Percentiles rank a stretch among this genome's conserved stretches.
Conservation (phyloP, 2,797 vertebrate genomes). For the Labeo calbasu region DNA sequence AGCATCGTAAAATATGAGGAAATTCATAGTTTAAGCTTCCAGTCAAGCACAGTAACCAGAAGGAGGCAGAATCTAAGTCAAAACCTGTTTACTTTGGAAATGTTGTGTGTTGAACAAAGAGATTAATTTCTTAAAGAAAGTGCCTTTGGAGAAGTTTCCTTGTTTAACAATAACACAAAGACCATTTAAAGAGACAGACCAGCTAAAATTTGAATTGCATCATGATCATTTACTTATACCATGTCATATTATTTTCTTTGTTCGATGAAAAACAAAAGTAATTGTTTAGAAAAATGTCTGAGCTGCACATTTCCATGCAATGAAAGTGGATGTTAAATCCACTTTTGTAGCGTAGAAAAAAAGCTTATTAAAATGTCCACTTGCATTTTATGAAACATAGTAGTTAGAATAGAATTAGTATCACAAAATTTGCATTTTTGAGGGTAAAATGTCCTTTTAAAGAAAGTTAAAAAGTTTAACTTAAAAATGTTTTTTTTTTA, state of each 20-base stretch:
- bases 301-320: background rate
- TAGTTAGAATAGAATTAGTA: background rate
- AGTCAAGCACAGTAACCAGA: background rate
- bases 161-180: background rate
- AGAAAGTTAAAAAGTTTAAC: too few species aligned
- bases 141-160: background rate
- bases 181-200: background rate
- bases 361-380: background rate
- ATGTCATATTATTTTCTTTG: background rate
- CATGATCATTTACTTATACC: background rate
- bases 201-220: background rate
- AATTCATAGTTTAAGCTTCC: background rate
- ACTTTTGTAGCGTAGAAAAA: background rate
- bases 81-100: slow-evolving; percentile 13
- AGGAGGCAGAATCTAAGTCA: background rate
- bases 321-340: background rate
- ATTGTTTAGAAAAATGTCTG: background rate
- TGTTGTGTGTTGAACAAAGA: background rate
- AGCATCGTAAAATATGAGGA: background rate
- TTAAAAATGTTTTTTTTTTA: too few species aligned
- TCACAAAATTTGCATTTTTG: background rate
- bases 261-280: background rate
- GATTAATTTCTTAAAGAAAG: background rate
- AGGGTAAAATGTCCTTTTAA: background rate
- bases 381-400: background rate